Evolutionary conservation across 1,140 invertebrate genomes (phyloP).

Genomic region (Hycleus cichorii): DNA sequence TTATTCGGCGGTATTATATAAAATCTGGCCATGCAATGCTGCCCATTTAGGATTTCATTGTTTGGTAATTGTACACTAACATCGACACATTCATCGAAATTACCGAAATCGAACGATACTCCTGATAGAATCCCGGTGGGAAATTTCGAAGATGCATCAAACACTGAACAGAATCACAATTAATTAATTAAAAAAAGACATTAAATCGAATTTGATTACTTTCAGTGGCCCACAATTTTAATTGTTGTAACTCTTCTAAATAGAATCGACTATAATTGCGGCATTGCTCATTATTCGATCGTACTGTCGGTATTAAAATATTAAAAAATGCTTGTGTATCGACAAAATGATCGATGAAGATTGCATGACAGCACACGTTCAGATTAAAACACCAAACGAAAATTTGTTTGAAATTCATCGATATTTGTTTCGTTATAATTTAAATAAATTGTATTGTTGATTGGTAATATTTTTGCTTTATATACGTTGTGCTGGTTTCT

Average conservation of each 20-base stretch:
- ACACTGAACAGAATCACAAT: constrained; percentile 9
- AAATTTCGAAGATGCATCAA: constrained; percentile 23
- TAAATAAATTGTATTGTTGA: too few relatives aligned
- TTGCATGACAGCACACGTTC: too few relatives aligned
- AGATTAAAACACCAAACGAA: too few relatives aligned
- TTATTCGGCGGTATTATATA: constrained; percentile 20
- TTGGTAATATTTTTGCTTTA: too few relatives aligned
- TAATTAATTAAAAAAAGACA: neutral
- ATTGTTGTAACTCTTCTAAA: constrained; percentile 21
- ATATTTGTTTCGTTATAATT: too few relatives aligned
- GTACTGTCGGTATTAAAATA: neutral
- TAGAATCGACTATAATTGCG: constrained; percentile 24
- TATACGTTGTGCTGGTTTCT: too few relatives aligned
- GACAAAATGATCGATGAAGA: too few relatives aligned
- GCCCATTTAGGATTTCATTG: constrained; percentile 17
- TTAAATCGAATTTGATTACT: constrained; percentile 15
- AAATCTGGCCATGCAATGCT: constrained; percentile 30
- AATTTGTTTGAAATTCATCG: too few relatives aligned
- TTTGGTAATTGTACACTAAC: constrained; percentile 20
- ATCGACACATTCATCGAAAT: constrained; percentile 26
- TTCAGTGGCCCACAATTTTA: constrained; percentile 27
- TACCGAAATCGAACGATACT: constrained; percentile 20
- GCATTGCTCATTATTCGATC: constrained; percentile 2
- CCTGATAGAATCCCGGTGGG: constrained; percentile 21
- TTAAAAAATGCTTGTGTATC: neutral